Base-by-base conservation (phyloP, 2,797 vertebrate genomes). In the Acanthurus lineatus region DNA sequence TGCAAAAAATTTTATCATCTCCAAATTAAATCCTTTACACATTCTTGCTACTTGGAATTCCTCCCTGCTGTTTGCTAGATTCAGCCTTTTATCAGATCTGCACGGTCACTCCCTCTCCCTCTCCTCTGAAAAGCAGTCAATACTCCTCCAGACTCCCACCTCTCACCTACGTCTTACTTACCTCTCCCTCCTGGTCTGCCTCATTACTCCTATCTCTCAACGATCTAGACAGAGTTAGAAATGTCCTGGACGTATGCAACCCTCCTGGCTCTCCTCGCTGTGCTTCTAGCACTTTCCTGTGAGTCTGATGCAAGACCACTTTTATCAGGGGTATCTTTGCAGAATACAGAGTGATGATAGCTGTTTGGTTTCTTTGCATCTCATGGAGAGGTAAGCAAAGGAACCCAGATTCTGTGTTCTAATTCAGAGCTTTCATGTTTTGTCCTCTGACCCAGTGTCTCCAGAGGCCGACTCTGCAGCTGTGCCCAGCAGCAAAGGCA, bases 211-310 rank as follows among this genome's bases (percentile, higher is more conserved):
- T 61, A 70, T 69, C 75, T 74, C 79, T 45, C 70, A 70, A 74
- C 64, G 73, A 57, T 57, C 78, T 77, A 62, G 69, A 86, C 60
- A 68, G 71, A 82, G 71, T 58, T 87, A 44, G 93, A 92, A 86
- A 98, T 97, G 97, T 92, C 86, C 70, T 94, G 95, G 95, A 96
- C 76, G 2, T 86, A 79, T 22, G 77, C 85, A 16, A 52, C 93
- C 25, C 79, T 96, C 19, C 74, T 96, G 69, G 90, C 84, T 69
- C 91, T 95, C 76, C 79, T 97, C 17, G 51, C 84, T 0, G 81
- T 92, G 47, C 25, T 94, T 45, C 76, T 94, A 38, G 69, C 94
- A 53, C 87, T 97, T 70, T 91, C 92, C 64, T 88, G 96, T 97
- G 93, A 96, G 96, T 96, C 82, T 58, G 9, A 69, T 71, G 45